phyloP scores from a whole-genome alignment of 2,797 vertebrate genomes.

The Gymnothorax javanicus region DNA sequence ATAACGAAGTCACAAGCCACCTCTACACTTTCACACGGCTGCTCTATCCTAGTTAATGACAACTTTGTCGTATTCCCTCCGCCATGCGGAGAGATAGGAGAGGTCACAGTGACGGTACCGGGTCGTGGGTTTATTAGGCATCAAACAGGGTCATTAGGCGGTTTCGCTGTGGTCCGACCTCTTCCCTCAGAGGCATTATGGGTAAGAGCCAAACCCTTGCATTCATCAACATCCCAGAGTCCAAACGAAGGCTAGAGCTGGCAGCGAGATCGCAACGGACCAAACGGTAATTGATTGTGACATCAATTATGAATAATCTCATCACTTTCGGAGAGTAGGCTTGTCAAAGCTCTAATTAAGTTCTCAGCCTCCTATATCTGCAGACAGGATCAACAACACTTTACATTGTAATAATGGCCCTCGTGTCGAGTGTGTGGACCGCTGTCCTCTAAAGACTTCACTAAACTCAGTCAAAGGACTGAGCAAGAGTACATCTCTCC shows the following conservation, averaged over 20 bases:
- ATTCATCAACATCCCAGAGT: conserved; percentile 84
- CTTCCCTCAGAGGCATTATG: conserved; percentile 75
- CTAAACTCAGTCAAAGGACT: conserved; percentile 62
- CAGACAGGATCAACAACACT: conserved; percentile 90
- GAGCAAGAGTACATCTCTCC: conserved; percentile 48
- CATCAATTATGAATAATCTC: conserved; percentile 94
- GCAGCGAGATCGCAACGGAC: conserved; percentile 81
- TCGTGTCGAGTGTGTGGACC: conserved; percentile 83
- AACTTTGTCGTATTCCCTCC: conserved; percentile 46
- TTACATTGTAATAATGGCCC: conserved; percentile 93
- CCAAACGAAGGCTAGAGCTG: conserved; percentile 82
- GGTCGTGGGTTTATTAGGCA: conserved; percentile 86
- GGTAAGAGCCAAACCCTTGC: conserved; percentile 70
- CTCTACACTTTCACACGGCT: conserved; percentile 47
- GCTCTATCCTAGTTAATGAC: conserved; percentile 48
- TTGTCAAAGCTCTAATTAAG: conserved; percentile 99
- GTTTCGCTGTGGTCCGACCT: conserved; percentile 78
- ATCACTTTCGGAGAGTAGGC: conserved; percentile 88
- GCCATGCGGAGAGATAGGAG: conserved; percentile 68
- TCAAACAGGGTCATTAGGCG: conserved; percentile 87
- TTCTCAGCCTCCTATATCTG: conserved; percentile 91
- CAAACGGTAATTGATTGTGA: conserved; percentile 86
- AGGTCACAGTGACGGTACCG: conserved; percentile 75
- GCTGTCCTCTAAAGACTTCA: conserved; percentile 74
- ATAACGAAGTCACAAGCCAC: conserved; percentile 53